Conservation (phyloP, 1,140 invertebrate genomes). For the Drosophila cardini region DNA sequence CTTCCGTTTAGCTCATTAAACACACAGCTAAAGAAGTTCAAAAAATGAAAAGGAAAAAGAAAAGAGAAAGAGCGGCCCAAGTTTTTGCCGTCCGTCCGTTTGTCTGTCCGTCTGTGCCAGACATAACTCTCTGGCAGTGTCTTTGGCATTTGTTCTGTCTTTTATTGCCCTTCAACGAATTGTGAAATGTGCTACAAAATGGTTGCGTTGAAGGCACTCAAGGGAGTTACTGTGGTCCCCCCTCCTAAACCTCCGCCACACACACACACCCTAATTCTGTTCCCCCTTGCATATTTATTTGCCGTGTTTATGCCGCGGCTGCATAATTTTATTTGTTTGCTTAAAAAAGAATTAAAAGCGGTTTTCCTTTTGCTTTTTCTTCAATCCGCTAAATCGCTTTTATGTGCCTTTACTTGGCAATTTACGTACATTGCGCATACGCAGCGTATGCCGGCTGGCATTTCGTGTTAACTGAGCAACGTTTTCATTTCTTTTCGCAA, state of each 20-base stretch:
- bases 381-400: slow-evolving; percentile 71
- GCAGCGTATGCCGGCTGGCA: slow-evolving; percentile 22
- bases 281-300: slow-evolving; percentile 61
- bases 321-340: slow-evolving; percentile 83
- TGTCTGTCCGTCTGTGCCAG: slow-evolving; percentile 46
- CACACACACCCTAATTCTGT: neutral
- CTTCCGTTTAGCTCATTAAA: slow-evolving; percentile 84
- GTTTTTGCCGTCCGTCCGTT: slow-evolving; percentile 20
- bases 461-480: neutral
- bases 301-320: slow-evolving; percentile 66
- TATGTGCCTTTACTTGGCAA: slow-evolving; percentile 52
- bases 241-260: slow-evolving; percentile 3
- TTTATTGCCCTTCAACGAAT: slow-evolving; percentile 54
- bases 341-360: slow-evolving; percentile 82
- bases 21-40: slow-evolving; percentile 33
- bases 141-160: slow-evolving; percentile 57
- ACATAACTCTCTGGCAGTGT: slow-evolving; percentile 60
- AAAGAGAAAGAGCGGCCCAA: slow-evolving; percentile 32
- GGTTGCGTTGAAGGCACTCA: slow-evolving; percentile 69
- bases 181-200: slow-evolving; percentile 65
- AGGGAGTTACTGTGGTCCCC: slow-evolving; percentile 35
- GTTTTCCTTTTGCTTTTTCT: slow-evolving; percentile 54
- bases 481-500: slow-evolving; percentile 45
- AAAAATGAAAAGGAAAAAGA: slow-evolving; percentile 1
- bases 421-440: slow-evolving; percentile 44